Base-by-base conservation (phyloP, 2,797 vertebrate genomes). In the Eospalax fontanierii region DNA sequence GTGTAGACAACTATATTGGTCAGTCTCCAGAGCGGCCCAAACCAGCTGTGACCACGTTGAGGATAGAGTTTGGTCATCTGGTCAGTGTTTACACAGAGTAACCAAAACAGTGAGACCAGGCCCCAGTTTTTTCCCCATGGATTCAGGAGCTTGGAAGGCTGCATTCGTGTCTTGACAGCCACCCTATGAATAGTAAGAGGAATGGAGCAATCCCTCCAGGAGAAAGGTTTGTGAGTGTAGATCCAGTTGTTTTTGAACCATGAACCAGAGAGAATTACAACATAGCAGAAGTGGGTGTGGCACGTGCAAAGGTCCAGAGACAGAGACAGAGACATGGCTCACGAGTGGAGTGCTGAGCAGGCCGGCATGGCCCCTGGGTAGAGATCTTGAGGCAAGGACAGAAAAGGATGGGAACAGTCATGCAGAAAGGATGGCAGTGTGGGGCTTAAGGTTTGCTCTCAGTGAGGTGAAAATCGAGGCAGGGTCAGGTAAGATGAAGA, bases 241-340 rank as follows among this genome's bases (percentile, higher is more conserved):
- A 16, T 57, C 43, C n/a, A 43, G 28, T 26, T 1, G 3, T n/a
- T 30, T 8, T 24, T 6, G n/a, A 80, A n/a, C 16, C 9, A 0
- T 7, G 2, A 82, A n/a, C 33, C 68, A 38, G 40, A 35, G 9
- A 73, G 54, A 46, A 12, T 54, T 59, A 15, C 46, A 74, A 59
- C 28, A 1, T 28, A 6, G 9, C 8, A 4, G 74, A 61, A 46
- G 63, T 0, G 11, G 28, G 70, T 3, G 15, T 15, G 4, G 65
- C 50, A 1, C 0, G 1, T 40, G 57, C 83, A 92, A 57, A 89
- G 63, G 80, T 35, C 92, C 76, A 9, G 82, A 15, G 93, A 61
- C 66, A n/a, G n/a, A n/a, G n/a, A n/a, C n/a, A n/a, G n/a, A 70
- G 50, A 35, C 2, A 0, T 18, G 9, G 22, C 14, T 1, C 16